Evolutionary conservation across 1,140 invertebrate species (phyloP), one percentile per base, ranked within the genome.

Genomic region (Ceratosolen solmsi): DNA sequence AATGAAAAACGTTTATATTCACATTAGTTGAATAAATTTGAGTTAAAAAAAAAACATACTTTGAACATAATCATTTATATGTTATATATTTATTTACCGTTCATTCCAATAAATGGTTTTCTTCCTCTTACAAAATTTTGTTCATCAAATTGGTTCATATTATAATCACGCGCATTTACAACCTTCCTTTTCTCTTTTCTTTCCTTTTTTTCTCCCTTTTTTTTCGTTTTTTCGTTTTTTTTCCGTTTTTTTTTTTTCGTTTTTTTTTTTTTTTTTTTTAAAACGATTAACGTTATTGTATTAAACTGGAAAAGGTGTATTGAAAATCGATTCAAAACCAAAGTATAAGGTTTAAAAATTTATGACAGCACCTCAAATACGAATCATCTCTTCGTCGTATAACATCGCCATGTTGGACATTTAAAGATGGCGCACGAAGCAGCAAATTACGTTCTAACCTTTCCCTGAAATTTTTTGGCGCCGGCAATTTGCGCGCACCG

Each of bases 61-160:
- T 38, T 60, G 0, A n/a, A 36, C 2, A 68, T 9, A 70, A 70
- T n/a, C 15, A 22, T 7, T 22, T 30, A 27, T 27, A 49, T 72
- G 25, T 27, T 17, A 41, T 58, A 22, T 49, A 82, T 46, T 68
- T 74, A 83, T 68, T 80, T 86, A 90, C 89, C 89, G 86, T 90
- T 90, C 89, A 90, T 90, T 85, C 87, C 89, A 85, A 88, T 88
- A 63, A 88, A 90, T 84, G 89, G 85, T 87, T 89, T 90, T 87
- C 88, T 86, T 84, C 86, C 87, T 88, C 89, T 89, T 81, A 88
- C 84, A 74, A 89, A 83, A 86, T 84, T 86, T 33, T 86, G 82
- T 88, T 90, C 89, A 87, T 90, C 89, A 82, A 89, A 82, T 80
- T 89, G 89, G 77, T 89, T 90, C 89, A 90, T 89, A 88, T 85